Evolutionary conservation across 2,797 vertebrate species (phyloP).

Genomic region (Triplophysa yarkandensis): DNA sequence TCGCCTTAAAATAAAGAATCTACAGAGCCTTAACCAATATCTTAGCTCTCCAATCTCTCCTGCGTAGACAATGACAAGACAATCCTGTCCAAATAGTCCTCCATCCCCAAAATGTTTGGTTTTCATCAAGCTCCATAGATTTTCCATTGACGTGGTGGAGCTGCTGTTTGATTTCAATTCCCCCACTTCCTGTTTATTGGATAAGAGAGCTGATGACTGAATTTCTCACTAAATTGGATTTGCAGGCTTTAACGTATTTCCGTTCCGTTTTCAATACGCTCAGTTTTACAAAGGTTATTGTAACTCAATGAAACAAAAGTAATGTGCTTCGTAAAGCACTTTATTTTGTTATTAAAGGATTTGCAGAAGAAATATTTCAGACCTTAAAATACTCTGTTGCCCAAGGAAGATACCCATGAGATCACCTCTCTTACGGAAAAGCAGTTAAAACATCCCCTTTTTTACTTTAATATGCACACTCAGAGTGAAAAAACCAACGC

Average conservation of each 20-base stretch:
- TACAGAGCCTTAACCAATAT: slow-evolving; percentile 17
- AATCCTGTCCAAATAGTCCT: slow-evolving; percentile 42
- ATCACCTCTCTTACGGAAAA: slow-evolving; percentile 29
- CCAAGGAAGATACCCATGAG: slow-evolving; percentile 33
- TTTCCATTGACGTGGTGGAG: slow-evolving; percentile 26
- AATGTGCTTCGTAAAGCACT: not conserved
- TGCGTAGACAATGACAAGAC: slow-evolving; percentile 38
- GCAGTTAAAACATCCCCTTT: slow-evolving; percentile 30
- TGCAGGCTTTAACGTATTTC: slow-evolving; percentile 24
- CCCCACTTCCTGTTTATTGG: slow-evolving; percentile 22
- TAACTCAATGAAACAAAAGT: not conserved
- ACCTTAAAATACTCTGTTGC: not conserved
- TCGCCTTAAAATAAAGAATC: slow-evolving; percentile 25
- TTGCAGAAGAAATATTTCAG: not conserved
- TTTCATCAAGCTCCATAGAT: slow-evolving; percentile 48
- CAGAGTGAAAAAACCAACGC: slow-evolving; percentile 9
- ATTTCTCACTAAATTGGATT: slow-evolving; percentile 33
- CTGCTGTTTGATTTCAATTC: slow-evolving; percentile 45
- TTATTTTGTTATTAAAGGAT: slow-evolving; percentile 9
- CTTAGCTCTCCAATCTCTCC: slow-evolving; percentile 21
- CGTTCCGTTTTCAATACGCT: slow-evolving; percentile 21
- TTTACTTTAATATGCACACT: slow-evolving; percentile 25
- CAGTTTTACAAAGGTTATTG: slow-evolving; percentile 2
- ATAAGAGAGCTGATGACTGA: slow-evolving; percentile 16
- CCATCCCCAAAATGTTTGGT: slow-evolving; percentile 44